A percentile compares a stretch with the other conserved stretches of the same genome.
These are phyloP conservation scores for Herpailurus yagouaroundi DNA, from an alignment of 2,113 vertebrate genomes.

Conservation along the genomic window DNA sequence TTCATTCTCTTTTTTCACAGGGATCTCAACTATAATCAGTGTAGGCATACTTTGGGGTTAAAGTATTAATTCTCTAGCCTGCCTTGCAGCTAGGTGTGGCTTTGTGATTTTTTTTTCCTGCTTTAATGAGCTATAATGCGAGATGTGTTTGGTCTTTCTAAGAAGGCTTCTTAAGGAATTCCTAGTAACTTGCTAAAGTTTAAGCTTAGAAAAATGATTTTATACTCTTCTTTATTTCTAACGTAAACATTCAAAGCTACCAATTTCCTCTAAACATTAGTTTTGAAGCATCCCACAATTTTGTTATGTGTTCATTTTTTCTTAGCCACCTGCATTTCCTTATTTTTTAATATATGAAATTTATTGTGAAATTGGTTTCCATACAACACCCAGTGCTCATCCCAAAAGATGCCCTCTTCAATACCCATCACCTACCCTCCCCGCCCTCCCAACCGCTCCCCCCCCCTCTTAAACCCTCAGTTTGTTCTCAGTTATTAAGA, in stretches of 20 bases:
- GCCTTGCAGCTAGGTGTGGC: not conserved
- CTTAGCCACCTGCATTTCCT: not conserved
- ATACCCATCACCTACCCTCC: no score
- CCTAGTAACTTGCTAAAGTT: not conserved
- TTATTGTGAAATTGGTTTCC: no score
- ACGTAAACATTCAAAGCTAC: not conserved
- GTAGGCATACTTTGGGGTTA: not conserved
- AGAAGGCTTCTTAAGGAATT: not conserved
- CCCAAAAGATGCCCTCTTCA: no score
- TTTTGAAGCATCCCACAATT: not conserved
- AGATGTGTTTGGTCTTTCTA: not conserved
- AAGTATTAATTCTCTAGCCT: not conserved
- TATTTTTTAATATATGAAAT: no score
- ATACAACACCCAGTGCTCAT: no score
- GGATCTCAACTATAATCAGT: not conserved
- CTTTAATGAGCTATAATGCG: not conserved
- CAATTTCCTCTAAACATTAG: not conserved
- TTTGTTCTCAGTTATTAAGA: no score
- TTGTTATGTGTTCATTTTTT: not conserved
- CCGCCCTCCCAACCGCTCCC: no score
- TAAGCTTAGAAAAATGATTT: constrained; percentile 4
- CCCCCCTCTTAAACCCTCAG: no score
- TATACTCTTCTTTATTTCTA: not conserved
- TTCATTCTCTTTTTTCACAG: not conserved
- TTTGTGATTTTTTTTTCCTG: not conserved